Evolutionary conservation across 2,888 invertebrate species (phyloP).

Genomic region (Sicus ferrugineus): DNA sequence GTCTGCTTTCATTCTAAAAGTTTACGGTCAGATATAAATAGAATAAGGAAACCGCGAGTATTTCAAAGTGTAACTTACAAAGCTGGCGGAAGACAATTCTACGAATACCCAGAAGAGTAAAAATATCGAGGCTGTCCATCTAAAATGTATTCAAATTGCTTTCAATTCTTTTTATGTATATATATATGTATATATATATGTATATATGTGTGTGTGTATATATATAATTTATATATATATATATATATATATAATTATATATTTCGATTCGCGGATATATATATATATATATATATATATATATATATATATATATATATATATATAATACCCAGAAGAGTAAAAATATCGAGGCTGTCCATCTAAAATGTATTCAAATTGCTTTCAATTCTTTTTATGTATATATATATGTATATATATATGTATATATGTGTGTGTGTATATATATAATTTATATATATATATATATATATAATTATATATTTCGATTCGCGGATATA

Average conservation of each 20-base stretch:
- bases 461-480: too few relatives aligned
- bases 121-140: conserved; percentile 71
- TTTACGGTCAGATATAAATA: neutral
- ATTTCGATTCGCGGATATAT: too few relatives aligned
- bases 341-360: conserved; percentile 70
- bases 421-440: too few relatives aligned
- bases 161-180: neutral
- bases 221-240: too few relatives aligned
- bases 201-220: too few relatives aligned
- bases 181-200: too few relatives aligned
- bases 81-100: conserved; percentile 68
- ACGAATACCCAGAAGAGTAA: conserved; percentile 68
- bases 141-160: conserved; percentile 46
- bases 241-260: too few relatives aligned
- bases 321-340: conserved; percentile 68
- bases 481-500: too few relatives aligned
- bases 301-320: too few relatives aligned
- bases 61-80: conserved; percentile 67
- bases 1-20: conserved; percentile 74
- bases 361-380: conserved; percentile 61
- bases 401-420: too few relatives aligned
- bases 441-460: too few relatives aligned
- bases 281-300: too few relatives aligned
- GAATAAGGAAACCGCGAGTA: neutral
- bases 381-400: neutral